Conservation (phyloP, 2,888 invertebrate species). For the Drosophila silvestris region DNA sequence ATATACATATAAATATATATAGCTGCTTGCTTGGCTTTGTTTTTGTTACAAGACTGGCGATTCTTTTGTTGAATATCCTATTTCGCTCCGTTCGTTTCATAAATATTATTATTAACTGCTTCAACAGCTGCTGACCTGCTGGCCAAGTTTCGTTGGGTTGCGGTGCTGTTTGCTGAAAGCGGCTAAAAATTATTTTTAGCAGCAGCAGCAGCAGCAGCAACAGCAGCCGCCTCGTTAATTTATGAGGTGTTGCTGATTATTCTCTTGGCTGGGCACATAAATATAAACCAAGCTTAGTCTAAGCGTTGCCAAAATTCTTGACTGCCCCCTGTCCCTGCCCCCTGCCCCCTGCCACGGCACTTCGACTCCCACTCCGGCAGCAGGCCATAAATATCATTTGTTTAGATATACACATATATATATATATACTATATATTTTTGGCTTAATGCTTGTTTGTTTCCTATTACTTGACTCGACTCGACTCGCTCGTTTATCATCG, state of each 20-base stretch:
- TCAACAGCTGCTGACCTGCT: conserved; percentile 14
- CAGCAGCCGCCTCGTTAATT: conserved; percentile 48
- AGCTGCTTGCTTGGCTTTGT: background rate
- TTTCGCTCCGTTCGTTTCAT: background rate
- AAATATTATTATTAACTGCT: conserved; percentile 20
- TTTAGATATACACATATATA: conserved; percentile 42
- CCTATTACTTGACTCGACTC: conserved; percentile 56
- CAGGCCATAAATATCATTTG: conserved; percentile 75
- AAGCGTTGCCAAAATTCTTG: conserved; percentile 59
- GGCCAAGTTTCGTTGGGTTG: conserved; percentile 1
- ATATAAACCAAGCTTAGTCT: conserved; percentile 49
- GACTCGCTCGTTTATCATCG: conserved; percentile 70
- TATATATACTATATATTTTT: conserved; percentile 49
- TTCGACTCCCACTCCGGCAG: conserved; percentile 15
- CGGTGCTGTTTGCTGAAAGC: background rate
- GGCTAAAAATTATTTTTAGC: conserved; percentile 18
- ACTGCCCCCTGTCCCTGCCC: conserved; percentile 11
- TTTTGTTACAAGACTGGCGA: background rate
- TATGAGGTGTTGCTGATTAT: conserved; percentile 79
- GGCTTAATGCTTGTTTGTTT: conserved; percentile 74
- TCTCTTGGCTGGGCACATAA: conserved; percentile 60
- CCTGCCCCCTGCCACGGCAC: conserved; percentile 13
- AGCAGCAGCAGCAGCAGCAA: conserved; percentile 3
- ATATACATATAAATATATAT: background rate
- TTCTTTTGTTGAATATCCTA: conserved; percentile 1